Evolutionary conservation across 2,888 invertebrate genomes (phyloP), one percentile per base, ranked within the genome.

Genomic region (Drosophila phalerata): DNA sequence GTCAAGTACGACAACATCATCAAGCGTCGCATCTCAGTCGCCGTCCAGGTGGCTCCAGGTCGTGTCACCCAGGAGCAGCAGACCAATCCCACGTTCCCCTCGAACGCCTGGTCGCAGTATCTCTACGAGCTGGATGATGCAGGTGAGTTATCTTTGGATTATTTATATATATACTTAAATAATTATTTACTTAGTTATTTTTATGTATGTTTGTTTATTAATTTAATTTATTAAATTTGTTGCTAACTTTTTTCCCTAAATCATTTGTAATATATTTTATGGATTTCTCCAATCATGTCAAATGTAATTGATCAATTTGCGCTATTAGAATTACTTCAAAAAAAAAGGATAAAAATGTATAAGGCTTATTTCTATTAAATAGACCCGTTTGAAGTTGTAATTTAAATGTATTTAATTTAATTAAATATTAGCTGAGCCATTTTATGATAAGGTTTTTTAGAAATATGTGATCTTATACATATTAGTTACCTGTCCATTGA

Each of bases 61-160:
- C 92, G 89, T 49, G 68, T 91, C 0, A 85, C 93, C 15, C 93
- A 92, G 67, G 93, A 93, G 69, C 95, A 95, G 34, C 97, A 97
- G 93, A 96, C 96, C 0, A 93, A 93, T 56, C 94, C 95, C 13
- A 94, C 94, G 40, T 96, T 95, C 89, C 96, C 95, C 1, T 93
- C 94, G 67, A 96, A 96, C 90, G 93, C 94, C 66, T 95, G 95
- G 94, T 95, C 95, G 0, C 96, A 96, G 85, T 96, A 95, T 86
- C 84, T 92, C 11, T 94, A 94, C 70, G 92, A 93, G 66, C 88
- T 93, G 13, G 85, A 90, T 19, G 92, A 91, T 57, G 89, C 73
- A 45, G 89, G 92, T 64, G 25, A 32, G 47, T 11, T 13, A 8
- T 11, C n/a, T 5, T n/a, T n/a, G 5, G 8, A 25, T 13, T 15